Base-by-base conservation (phyloP, 1,140 invertebrate genomes). In the Monomorium pharaonis region DNA sequence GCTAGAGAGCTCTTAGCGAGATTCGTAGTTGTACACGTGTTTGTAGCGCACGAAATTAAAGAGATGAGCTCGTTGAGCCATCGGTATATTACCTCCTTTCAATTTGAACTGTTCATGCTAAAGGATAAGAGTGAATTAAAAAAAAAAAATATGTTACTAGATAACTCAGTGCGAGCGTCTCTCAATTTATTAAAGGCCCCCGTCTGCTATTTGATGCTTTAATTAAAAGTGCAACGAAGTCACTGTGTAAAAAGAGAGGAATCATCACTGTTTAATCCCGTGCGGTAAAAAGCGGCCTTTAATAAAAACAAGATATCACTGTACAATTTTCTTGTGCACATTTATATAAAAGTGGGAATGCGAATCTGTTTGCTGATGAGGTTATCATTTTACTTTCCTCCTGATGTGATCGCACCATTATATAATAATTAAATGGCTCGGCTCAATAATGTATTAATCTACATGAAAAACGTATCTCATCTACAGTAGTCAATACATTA, bases 141-240 rank as follows among this genome's bases (percentile, higher is more conserved):
- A 54, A 10, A 18, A 51, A 24, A 33, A 37, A 21, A 4, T 12
- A 63, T 37, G 9, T 63, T 47, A 30, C 37, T 18, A 7, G 30
- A 37, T 30, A 56, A 62, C 63, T 70, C 24, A 42, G 62, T 18
- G 42, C 3, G 27, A 21, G 16, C 42, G 14, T 51, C 24, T 67
- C 3, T 80, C 12, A 24, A 70, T 74, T 83, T 74, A 58, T 83
- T 83, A 58, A 83, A 74, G 24, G 27, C 21, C 51, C 21, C 27
- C 3, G 12, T 56, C 69, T 33, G 24, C 37, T 74, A 7, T 81
- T 4, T 69, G 67, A 81, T n/a, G 54, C 21, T 72, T 80, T 42
- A 54, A 69, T 80, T 60, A 69, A 80, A 54, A 60, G 30, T 72
- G 51, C 65, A 81, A 58, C 78, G 51, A 58, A 56, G 16, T 72